Conservation (phyloP, 2,797 vertebrate genomes). For the Salarias fasciatus region DNA sequence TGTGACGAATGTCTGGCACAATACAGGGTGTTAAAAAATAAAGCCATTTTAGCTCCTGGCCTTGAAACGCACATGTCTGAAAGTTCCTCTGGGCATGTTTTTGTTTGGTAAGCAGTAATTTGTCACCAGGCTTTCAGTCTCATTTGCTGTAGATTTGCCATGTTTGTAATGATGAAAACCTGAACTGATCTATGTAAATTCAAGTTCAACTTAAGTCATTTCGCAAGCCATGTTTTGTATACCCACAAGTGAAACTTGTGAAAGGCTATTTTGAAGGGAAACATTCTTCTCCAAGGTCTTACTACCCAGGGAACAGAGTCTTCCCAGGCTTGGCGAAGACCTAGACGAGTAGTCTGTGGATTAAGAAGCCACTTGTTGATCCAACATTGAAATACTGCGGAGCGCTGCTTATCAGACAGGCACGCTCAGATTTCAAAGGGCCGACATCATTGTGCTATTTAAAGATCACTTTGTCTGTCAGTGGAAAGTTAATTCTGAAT, state of each 20-base stretch:
- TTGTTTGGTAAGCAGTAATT: too few relatives aligned
- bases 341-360: neutral
- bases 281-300: neutral
- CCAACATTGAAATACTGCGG: neutral
- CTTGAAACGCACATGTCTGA: too few relatives aligned
- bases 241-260: neutral
- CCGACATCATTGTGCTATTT: neutral
- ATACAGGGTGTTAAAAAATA: too few relatives aligned
- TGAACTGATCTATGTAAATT: too few relatives aligned
- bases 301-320: neutral
- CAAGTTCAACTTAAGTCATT: too few relatives aligned
- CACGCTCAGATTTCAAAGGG: constrained; percentile 8
- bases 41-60: too few relatives aligned
- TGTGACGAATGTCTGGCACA: too few relatives aligned
- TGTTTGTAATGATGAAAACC: too few relatives aligned
- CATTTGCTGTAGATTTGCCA: too few relatives aligned
- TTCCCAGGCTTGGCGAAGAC: neutral
- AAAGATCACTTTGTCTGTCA: constrained; percentile 6
- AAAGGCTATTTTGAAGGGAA: neutral
- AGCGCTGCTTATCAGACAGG: constrained; percentile 5
- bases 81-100: too few relatives aligned
- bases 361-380: constrained; percentile 9
- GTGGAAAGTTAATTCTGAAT: constrained; percentile 6
- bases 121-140: too few relatives aligned
- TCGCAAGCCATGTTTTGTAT: neutral